Conservation (phyloP, 2,113 vertebrate genomes). For the Charadrius vociferus region DNA sequence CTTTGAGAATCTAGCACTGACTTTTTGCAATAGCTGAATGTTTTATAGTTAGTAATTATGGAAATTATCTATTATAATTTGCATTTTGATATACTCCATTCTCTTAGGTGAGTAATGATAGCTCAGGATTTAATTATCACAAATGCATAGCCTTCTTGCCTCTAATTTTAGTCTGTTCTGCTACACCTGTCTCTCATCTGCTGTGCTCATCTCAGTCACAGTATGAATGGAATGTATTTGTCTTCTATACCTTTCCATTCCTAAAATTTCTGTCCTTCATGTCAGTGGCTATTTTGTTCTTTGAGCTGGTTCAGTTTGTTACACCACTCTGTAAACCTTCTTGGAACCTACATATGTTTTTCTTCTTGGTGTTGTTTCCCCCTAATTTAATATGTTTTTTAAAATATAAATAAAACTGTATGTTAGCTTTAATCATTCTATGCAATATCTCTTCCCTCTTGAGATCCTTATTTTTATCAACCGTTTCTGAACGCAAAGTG, state of each 20-base stretch:
- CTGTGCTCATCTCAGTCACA: neutral
- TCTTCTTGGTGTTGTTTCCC: neutral
- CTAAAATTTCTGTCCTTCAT: neutral
- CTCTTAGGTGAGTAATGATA: conserved; percentile 40
- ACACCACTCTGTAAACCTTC: neutral
- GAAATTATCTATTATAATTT: conserved; percentile 52
- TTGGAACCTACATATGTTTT: neutral
- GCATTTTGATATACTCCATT: conserved; percentile 36
- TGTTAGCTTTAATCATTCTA: neutral
- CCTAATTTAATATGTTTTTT: neutral
- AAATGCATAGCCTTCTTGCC: neutral
- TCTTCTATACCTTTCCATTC: neutral
- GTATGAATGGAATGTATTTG: neutral
- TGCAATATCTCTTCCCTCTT: neutral
- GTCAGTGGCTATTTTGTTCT: neutral
- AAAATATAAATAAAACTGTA: neutral
- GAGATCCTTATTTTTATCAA: neutral
- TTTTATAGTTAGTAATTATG: conserved; percentile 50
- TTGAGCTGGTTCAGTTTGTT: neutral
- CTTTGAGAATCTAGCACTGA: neutral
- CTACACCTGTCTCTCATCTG: conserved; percentile 32
- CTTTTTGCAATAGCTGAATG: neutral
- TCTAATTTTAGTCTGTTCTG: conserved; percentile 43
- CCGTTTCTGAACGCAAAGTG: neutral
- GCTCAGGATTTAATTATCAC: conserved; percentile 43